A percentile compares a stretch with the other conserved stretches of the same genome.
Evolutionary conservation across 1,140 invertebrate species (phyloP).

Genomic region (Triops longicaudatus): DNA sequence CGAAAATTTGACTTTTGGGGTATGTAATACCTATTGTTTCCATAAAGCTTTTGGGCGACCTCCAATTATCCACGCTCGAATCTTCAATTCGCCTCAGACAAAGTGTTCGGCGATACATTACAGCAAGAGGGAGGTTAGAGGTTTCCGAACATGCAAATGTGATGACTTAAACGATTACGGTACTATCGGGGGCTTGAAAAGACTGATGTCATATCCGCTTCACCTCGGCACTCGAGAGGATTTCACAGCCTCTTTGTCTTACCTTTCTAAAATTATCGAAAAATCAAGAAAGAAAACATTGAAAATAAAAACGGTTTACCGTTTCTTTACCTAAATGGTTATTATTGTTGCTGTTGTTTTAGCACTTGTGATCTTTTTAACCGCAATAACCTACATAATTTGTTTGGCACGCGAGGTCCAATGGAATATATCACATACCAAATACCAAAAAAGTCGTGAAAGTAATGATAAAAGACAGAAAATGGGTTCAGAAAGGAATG

Average conservation of each 20-base stretch:
- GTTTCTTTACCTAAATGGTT: background rate
- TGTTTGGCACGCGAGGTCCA: background rate
- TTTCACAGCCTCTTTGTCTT: background rate
- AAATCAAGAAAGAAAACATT: too few species aligned
- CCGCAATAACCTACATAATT: background rate
- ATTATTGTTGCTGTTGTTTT: background rate
- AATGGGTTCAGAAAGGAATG: background rate
- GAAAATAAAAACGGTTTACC: background rate
- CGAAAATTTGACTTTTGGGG: too few species aligned
- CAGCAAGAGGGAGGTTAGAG: background rate
- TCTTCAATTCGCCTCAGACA: background rate
- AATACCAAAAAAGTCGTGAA: too few species aligned
- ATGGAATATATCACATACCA: too few species aligned
- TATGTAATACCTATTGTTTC: background rate
- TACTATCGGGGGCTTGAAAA: background rate
- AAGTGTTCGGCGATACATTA: background rate
- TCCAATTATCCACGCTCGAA: background rate
- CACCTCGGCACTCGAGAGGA: background rate
- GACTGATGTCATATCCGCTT: slow-evolving; percentile 11
- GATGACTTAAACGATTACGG: slow-evolving; percentile 15
- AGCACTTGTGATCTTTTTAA: background rate
- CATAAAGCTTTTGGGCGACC: background rate
- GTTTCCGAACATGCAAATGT: slow-evolving; percentile 2
- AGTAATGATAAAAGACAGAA: too few species aligned
- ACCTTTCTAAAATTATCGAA: background rate